Percentiles rank a stretch among this genome's conserved stretches.
These are phyloP conservation scores for Cynopterus brachyotis DNA, from an alignment of 2,113 vertebrate genomes.

Conservation along the genomic window DNA sequence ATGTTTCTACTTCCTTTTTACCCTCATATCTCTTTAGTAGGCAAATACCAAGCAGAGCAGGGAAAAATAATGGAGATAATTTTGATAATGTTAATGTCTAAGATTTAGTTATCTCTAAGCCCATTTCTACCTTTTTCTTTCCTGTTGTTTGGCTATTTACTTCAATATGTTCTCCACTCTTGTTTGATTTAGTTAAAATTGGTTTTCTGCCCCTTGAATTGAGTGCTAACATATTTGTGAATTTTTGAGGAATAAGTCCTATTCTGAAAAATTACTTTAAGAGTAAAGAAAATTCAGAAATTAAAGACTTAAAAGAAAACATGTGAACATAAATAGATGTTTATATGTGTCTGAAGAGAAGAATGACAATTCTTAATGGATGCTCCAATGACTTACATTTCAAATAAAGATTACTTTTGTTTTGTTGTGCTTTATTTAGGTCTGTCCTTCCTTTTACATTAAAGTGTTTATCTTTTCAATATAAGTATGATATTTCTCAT, in stretches of 20 bases:
- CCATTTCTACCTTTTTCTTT: not conserved
- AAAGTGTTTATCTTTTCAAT: not conserved
- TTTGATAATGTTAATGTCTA: not conserved
- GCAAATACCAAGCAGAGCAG: not conserved
- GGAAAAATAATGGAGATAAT: not conserved
- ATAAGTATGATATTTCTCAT: not conserved
- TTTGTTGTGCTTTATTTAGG: not conserved
- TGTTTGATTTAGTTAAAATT: not conserved
- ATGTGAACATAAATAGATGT: not conserved
- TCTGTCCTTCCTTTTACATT: not conserved
- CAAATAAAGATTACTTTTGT: not conserved
- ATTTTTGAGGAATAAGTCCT: not conserved
- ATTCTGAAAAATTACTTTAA: not conserved
- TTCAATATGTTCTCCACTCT: not conserved
- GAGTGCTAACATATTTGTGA: not conserved
- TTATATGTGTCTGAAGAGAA: not conserved
- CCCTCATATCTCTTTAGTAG: not conserved
- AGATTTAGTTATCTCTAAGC: not conserved
- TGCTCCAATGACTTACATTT: not conserved
- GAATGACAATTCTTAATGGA: not conserved
- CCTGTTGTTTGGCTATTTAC: not conserved
- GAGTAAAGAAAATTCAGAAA: not conserved
- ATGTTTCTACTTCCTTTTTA: not conserved
- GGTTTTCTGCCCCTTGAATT: not conserved
- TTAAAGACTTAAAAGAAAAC: not conserved